These are phyloP conservation scores for Squalus acanthias DNA, from an alignment of 2,797 vertebrate genomes.

Conservation along the genomic window DNA sequence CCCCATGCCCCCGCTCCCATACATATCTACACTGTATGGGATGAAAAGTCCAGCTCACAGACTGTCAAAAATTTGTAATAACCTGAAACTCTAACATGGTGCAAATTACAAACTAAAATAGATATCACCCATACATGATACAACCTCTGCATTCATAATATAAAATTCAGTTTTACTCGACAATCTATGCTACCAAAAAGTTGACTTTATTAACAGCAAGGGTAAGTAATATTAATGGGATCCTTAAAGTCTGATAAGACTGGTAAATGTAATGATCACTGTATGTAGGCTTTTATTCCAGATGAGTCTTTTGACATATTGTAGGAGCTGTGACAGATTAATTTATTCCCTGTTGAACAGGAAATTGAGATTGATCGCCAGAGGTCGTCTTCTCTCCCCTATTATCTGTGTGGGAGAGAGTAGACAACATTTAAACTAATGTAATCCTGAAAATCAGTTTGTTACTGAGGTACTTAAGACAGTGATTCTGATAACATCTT, in stretches of 20 bases:
- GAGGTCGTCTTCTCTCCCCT: not conserved
- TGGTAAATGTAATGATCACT: not conserved
- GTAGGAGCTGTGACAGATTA: not conserved
- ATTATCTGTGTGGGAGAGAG: not conserved
- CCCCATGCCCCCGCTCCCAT: not conserved
- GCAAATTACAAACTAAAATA: not conserved
- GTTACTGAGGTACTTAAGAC: not conserved
- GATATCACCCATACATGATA: not conserved
- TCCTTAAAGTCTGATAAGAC: not conserved
- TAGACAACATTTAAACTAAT: not conserved
- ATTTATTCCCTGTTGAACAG: not conserved
- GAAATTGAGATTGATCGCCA: not conserved
- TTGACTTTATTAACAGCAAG: not conserved
- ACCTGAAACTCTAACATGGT: not conserved
- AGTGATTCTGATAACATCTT: not conserved
- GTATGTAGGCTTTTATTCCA: not conserved
- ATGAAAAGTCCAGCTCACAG: not conserved
- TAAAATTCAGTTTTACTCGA: not conserved
- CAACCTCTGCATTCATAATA: not conserved
- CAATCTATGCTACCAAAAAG: not conserved
- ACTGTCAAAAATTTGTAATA: not conserved
- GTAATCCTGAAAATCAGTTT: not conserved
- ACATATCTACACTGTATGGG: not conserved
- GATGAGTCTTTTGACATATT: not conserved
- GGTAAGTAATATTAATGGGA: not conserved